Conservation (phyloP, 23 tunicate genomes). For the Halocynthia aurantium region DNA sequence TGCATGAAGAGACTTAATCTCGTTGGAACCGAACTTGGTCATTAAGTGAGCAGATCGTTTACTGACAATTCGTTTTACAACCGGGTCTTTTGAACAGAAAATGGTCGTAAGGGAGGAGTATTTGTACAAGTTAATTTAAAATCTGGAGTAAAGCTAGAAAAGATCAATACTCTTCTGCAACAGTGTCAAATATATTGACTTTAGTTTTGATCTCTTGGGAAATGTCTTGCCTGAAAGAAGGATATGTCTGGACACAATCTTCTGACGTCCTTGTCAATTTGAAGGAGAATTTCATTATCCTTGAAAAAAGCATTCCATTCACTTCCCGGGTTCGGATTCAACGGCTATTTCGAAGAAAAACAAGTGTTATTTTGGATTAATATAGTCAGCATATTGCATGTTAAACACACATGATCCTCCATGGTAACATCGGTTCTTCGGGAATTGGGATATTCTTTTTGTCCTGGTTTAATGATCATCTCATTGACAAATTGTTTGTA, state of each 20-base stretch:
- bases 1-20: too few relatives aligned
- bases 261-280: slow-evolving; percentile 97
- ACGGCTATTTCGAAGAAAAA: slow-evolving; percentile 30
- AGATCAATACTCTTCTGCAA: too few relatives aligned
- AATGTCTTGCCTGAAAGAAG: slow-evolving; percentile 63
- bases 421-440: slow-evolving; percentile 13
- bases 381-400: neutral
- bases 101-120: too few relatives aligned
- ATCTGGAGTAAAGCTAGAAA: too few relatives aligned
- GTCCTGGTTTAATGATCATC: slow-evolving; percentile 65
- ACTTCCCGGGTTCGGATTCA: slow-evolving; percentile 85
- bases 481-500: slow-evolving; percentile 68
- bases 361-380: neutral
- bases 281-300: slow-evolving; percentile 79
- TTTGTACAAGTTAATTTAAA: too few relatives aligned
- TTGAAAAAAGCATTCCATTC: slow-evolving; percentile 93
- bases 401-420: slow-evolving; percentile 62
- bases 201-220: too few relatives aligned
- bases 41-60: too few relatives aligned
- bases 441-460: slow-evolving; percentile 19
- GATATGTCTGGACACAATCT: slow-evolving; percentile 94
- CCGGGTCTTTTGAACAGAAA: too few relatives aligned
- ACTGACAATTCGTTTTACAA: too few relatives aligned
- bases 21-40: too few relatives aligned
- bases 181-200: too few relatives aligned